These are phyloP conservation scores for Anodontia alba DNA, from an alignment of 2,888 invertebrate species.

Conservation along the genomic window DNA sequence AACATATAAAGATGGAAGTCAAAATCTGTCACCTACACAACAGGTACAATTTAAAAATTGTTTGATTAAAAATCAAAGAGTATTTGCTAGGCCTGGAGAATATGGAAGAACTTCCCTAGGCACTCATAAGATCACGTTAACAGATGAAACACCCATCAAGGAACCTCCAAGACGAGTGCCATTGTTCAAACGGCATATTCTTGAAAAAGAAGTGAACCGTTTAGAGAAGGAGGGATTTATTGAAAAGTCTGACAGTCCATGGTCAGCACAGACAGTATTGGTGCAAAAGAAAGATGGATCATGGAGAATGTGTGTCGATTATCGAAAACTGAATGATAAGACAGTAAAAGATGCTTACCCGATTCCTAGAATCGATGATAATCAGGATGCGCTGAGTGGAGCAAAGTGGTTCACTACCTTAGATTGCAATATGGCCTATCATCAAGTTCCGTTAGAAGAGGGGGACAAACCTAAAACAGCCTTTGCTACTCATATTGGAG, in stretches of 20 bases:
- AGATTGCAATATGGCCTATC: conserved; percentile 42
- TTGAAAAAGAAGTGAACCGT: conserved; percentile 15
- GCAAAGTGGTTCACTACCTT: conserved; percentile 37
- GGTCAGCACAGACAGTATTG: background rate
- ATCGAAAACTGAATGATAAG: conserved; percentile 41
- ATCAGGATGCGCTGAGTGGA: conserved; percentile 32
- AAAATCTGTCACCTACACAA: background rate
- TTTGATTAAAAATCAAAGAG: background rate
- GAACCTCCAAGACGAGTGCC: conserved; percentile 26
- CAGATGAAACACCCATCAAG: conserved; percentile 4
- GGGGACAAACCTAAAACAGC: conserved; percentile 41
- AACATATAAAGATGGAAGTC: background rate
- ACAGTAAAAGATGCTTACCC: conserved; percentile 56
- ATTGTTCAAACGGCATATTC: conserved; percentile 23
- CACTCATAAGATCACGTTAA: conserved; percentile 16
- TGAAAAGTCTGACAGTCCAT: conserved; percentile 30
- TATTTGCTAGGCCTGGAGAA: conserved; percentile 6
- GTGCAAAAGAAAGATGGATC: conserved; percentile 36
- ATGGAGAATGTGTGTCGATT: conserved; percentile 44
- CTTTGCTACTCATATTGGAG: conserved; percentile 35
- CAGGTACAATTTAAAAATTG: background rate
- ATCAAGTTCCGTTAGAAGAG: conserved; percentile 39
- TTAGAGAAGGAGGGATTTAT: conserved; percentile 24
- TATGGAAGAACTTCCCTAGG: background rate
- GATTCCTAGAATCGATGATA: conserved; percentile 43